These are phyloP conservation scores for Reinhardtius hippoglossoides DNA, from an alignment of 2,113 vertebrate species.

Conservation along the genomic window DNA sequence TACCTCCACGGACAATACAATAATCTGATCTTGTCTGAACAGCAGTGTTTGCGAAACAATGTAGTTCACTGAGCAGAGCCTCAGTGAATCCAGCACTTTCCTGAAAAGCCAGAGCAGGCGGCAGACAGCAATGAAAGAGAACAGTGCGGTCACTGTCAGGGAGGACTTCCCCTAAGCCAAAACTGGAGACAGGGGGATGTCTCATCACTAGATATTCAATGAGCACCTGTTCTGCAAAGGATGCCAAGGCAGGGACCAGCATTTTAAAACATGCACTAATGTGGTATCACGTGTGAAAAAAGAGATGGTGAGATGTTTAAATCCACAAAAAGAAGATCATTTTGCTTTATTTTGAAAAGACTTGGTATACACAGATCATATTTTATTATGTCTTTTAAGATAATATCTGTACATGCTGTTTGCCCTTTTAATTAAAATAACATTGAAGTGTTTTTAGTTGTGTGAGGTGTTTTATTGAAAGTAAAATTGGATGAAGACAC, in stretches of 20 bases:
- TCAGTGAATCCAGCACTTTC: conserved; percentile 41
- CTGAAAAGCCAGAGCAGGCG: conserved; percentile 48
- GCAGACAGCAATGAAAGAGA: conserved; percentile 65
- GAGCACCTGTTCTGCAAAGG: conserved; percentile 74
- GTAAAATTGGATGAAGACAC: neutral
- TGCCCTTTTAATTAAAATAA: conserved; percentile 21
- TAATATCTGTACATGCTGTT: neutral
- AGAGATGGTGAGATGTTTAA: conserved; percentile 16
- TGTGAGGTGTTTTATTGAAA: neutral
- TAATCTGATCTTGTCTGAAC: conserved; percentile 32
- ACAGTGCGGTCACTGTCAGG: conserved; percentile 66
- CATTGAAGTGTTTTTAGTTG: neutral
- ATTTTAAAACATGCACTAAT: conserved; percentile 57
- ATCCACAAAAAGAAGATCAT: neutral
- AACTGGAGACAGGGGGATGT: conserved; percentile 61
- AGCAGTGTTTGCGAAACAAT: conserved; percentile 18
- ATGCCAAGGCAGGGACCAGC: conserved; percentile 67
- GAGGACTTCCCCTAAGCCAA: conserved; percentile 47
- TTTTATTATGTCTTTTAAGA: too few species aligned
- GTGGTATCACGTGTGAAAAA: neutral
- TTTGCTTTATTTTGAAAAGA: conserved; percentile 6
- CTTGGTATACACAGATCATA: too few species aligned
- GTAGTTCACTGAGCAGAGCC: conserved; percentile 27
- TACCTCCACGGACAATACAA: conserved; percentile 1
- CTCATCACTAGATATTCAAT: conserved; percentile 73